phyloP scores from a whole-genome alignment of 2,113 vertebrate genomes.

The Mystacornis crossleyi region DNA sequence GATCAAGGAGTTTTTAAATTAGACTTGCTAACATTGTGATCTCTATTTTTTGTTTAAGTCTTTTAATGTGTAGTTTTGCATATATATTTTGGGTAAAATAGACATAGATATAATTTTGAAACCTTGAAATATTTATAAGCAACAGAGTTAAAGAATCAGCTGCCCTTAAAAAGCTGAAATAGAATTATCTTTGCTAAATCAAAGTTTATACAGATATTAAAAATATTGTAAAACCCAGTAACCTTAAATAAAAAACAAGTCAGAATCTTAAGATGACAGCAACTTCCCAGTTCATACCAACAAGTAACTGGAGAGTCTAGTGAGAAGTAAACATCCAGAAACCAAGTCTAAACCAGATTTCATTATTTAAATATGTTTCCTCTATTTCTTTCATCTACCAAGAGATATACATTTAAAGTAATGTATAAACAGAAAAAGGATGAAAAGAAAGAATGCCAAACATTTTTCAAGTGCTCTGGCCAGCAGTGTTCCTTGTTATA shows the following conservation, averaged over 20 bases:
- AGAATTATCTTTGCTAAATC: not conserved
- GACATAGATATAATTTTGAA: not conserved
- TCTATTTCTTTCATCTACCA: not conserved
- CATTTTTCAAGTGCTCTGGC: not conserved
- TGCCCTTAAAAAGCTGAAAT: not conserved
- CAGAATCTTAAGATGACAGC: not conserved
- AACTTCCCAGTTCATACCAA: not conserved
- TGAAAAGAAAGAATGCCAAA: not conserved
- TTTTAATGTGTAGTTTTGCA: not conserved
- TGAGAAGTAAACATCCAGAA: not conserved
- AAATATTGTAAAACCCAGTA: fast-evolving
- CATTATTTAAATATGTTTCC: not conserved
- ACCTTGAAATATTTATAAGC: not conserved
- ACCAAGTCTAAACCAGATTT: not conserved
- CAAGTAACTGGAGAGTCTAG: not conserved
- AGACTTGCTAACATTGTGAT: not conserved
- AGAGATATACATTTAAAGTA: not conserved
- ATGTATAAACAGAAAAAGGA: not conserved
- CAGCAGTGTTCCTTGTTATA: not conserved
- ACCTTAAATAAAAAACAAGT: not conserved
- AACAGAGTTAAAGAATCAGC: not conserved
- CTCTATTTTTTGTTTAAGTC: not conserved
- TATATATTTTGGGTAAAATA: not conserved
- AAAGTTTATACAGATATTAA: not conserved
- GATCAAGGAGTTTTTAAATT: not conserved